These are phyloP conservation scores for Anoplolepis gracilipes DNA, from an alignment of 1,140 invertebrate species.

Conservation along the genomic window DNA sequence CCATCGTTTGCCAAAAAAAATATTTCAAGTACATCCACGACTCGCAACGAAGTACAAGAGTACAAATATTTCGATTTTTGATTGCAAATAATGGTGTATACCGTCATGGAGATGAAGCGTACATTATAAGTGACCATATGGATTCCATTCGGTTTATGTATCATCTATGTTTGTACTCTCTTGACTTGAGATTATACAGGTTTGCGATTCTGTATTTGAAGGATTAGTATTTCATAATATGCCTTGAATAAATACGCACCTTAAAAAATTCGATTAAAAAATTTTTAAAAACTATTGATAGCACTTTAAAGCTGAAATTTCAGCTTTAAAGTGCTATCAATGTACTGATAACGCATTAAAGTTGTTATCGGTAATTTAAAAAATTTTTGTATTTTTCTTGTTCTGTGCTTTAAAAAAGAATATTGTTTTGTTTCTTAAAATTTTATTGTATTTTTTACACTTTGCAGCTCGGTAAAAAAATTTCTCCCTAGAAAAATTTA, in stretches of 20 bases:
- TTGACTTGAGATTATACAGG: neutral
- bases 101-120: neutral
- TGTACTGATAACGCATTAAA: too few relatives aligned
- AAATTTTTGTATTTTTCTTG: too few relatives aligned
- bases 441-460: too few relatives aligned
- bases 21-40: neutral
- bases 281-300: too few relatives aligned
- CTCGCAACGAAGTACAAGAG: neutral
- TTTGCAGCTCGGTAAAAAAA: too few relatives aligned
- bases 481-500: too few relatives aligned
- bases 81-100: neutral
- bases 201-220: neutral
- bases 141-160: neutral
- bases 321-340: too few relatives aligned
- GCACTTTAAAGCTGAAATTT: too few relatives aligned
- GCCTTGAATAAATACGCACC: neutral
- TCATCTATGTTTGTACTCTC: neutral
- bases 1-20: neutral
- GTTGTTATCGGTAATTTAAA: too few relatives aligned
- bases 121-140: neutral
- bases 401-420: too few relatives aligned
- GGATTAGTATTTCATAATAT: neutral
- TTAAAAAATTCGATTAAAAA: too few relatives aligned
- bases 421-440: too few relatives aligned
- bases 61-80: neutral